These are phyloP conservation scores for Trissolcus brochymenae DNA, from an alignment of 2,888 invertebrate genomes.

Conservation along the genomic window DNA sequence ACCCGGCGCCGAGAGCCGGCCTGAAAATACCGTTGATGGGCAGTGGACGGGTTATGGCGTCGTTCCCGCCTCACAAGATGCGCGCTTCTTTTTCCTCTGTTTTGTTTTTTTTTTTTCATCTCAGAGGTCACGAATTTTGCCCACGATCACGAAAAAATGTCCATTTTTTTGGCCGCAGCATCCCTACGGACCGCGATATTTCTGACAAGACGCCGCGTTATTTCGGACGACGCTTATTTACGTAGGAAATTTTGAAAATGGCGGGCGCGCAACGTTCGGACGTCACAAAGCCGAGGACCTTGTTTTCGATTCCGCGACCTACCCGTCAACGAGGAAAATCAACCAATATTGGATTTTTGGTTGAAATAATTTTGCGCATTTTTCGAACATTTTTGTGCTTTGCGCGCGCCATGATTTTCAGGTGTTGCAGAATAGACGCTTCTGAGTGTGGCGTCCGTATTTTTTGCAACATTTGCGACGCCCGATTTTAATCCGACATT, in stretches of 20 bases:
- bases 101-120: too few species aligned
- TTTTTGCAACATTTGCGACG: not conserved
- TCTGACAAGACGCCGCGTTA: conserved; percentile 19
- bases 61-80: conserved; percentile 11
- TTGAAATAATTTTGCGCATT: conserved; percentile 13
- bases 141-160: not conserved
- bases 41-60: conserved; percentile 21
- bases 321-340: not conserved
- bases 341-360: not conserved
- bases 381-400: conserved; percentile 18
- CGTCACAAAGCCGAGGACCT: conserved; percentile 19
- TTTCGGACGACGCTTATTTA: conserved; percentile 58
- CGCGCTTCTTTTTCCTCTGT: not conserved
- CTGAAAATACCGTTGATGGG: conserved; percentile 10
- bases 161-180: not conserved
- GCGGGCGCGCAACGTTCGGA: conserved; percentile 68
- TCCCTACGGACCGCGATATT: not conserved
- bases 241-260: conserved; percentile 71
- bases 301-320: not conserved
- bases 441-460: not conserved
- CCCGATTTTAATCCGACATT: not conserved
- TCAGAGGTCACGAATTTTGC: not conserved
- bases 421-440: conserved; percentile 35
- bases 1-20: not conserved
- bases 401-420: not conserved